These are phyloP conservation scores for Xyliphius kryptos DNA, from an alignment of 2,113 vertebrate species.

Conservation along the genomic window DNA sequence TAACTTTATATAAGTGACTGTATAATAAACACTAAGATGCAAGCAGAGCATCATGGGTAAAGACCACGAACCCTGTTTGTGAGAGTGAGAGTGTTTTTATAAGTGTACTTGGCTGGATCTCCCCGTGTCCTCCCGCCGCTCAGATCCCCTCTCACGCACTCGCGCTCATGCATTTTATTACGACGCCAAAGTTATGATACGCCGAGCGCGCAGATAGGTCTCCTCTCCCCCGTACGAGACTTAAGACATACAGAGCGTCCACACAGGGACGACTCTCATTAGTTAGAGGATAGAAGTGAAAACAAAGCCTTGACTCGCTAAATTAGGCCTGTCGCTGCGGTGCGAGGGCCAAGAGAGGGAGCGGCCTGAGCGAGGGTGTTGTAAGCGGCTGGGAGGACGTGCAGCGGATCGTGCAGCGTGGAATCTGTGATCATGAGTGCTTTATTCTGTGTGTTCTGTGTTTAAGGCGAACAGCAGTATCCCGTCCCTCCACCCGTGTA, in stretches of 20 bases:
- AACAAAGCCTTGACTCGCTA: slow-evolving; percentile 23
- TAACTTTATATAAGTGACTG: too few species aligned
- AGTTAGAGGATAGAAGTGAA: slow-evolving; percentile 13
- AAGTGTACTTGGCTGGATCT: slow-evolving; percentile 42
- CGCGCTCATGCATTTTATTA: slow-evolving; percentile 27
- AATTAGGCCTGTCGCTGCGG: slow-evolving; percentile 9
- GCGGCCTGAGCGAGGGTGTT: slow-evolving; percentile 16
- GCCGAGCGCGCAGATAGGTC: slow-evolving; percentile 11
- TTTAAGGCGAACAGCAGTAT: slow-evolving; percentile 85
- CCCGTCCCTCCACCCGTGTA: slow-evolving; percentile 91
- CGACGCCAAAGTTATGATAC: slow-evolving; percentile 31
- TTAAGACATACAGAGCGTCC: slow-evolving; percentile 17
- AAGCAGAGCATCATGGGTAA: too few species aligned
- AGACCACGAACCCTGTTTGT: too few species aligned
- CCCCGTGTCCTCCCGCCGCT: slow-evolving; percentile 29
- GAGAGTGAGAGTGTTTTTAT: slow-evolving; percentile 43
- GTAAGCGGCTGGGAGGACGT: slow-evolving; percentile 21
- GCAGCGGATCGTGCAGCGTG: slow-evolving; percentile 11
- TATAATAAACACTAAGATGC: too few species aligned
- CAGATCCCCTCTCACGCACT: slow-evolving; percentile 26
- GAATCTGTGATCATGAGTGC: slow-evolving; percentile 8
- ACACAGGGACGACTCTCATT: slow-evolving; percentile 13
- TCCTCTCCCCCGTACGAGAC: background rate
- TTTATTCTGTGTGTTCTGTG: slow-evolving; percentile 13
- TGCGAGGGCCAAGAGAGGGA: too few species aligned